These are phyloP conservation scores for Diadumene lineata DNA, from an alignment of 92 coral and sea anemone genomes.

Conservation along the genomic window DNA sequence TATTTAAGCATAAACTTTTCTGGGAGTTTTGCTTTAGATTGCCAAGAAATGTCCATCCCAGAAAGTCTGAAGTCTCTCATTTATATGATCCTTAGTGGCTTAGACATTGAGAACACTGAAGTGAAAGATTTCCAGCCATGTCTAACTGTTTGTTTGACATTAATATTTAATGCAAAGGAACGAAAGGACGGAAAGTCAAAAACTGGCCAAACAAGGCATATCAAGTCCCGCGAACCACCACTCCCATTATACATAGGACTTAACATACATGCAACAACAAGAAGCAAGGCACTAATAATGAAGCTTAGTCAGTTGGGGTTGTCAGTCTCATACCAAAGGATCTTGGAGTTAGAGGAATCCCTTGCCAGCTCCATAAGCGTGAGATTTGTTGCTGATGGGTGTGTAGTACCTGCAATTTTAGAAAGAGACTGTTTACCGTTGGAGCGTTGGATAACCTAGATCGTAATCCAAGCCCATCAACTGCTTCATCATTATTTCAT, in stretches of 20 bases:
- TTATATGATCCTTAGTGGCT: constrained; percentile 52
- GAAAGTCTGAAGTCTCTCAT: constrained; percentile 59
- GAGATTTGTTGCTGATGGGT: constrained; percentile 48
- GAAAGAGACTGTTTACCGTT: constrained; percentile 40
- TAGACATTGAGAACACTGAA: constrained; percentile 69
- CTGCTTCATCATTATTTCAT: constrained; percentile 66
- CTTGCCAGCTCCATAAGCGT: constrained; percentile 66
- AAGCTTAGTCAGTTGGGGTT: constrained; percentile 69
- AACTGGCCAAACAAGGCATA: constrained; percentile 79
- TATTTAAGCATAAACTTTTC: constrained; percentile 53
- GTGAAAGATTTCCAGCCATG: constrained; percentile 66
- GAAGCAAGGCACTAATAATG: constrained; percentile 64
- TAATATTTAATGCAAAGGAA: constrained; percentile 66
- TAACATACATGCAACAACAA: constrained; percentile 57
- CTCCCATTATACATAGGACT: constrained; percentile 64
- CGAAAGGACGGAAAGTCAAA: constrained; percentile 43
- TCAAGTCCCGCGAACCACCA: constrained; percentile 66
- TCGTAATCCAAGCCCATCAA: constrained; percentile 52
- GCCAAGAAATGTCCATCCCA: constrained; percentile 63
- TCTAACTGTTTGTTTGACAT: constrained; percentile 76
- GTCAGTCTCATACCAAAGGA: constrained; percentile 69
- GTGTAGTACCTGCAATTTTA: constrained; percentile 51
- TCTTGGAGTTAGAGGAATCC: constrained; percentile 68
- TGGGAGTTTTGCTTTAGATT: constrained; percentile 55
- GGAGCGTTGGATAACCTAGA: constrained; percentile 64